phyloP scores from a whole-genome alignment of 1,140 invertebrate genomes.

The Euwallacea similis region DNA sequence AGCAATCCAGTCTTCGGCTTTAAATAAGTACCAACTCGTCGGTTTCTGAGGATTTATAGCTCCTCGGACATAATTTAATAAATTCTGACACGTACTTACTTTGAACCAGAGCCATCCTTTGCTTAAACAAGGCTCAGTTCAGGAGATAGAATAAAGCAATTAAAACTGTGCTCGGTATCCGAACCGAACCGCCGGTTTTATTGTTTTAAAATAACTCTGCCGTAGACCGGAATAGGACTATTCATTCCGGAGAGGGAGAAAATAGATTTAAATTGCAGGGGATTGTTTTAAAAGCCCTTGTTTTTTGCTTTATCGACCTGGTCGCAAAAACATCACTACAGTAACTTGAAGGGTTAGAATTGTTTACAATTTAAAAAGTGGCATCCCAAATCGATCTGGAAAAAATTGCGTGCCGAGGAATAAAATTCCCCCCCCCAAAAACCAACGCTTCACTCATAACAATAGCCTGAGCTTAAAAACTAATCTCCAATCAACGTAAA shows the following conservation, averaged over 20 bases:
- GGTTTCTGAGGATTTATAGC: constrained; percentile 10
- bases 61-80: neutral
- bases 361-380: too few relatives aligned
- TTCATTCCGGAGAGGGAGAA: neutral
- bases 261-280: neutral
- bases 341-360: too few relatives aligned
- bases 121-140: neutral
- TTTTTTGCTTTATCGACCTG: neutral
- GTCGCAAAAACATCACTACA: too few relatives aligned
- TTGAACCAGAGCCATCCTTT: neutral
- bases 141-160: constrained; percentile 7
- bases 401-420: too few relatives aligned
- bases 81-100: neutral
- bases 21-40: neutral
- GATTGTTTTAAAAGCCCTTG: neutral
- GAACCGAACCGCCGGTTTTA: neutral
- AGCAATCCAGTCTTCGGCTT: neutral
- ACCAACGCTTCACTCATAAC: too few relatives aligned
- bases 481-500: too few relatives aligned
- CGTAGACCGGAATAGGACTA: neutral
- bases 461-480: too few relatives aligned
- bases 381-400: too few relatives aligned
- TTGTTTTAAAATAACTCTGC: constrained; percentile 12
- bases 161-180: constrained; percentile 2
- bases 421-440: too few relatives aligned